A percentile compares a stretch with the other conserved stretches of the same genome.
Evolutionary conservation across 2,797 vertebrate species (phyloP).

Genomic region (Malurus leucopterus): DNA sequence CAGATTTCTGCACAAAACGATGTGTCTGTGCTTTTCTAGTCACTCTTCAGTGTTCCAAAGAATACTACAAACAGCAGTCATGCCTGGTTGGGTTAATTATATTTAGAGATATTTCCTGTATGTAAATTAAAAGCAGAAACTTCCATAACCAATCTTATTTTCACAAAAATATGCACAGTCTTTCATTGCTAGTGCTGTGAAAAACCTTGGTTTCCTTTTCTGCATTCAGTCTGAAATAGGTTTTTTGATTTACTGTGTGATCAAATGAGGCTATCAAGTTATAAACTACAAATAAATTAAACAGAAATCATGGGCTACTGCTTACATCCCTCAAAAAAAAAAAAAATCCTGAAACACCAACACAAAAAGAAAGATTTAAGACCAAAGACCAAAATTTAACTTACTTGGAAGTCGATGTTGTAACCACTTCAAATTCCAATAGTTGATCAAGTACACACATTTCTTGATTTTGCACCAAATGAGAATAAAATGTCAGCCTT

Average conservation of each 20-base stretch:
- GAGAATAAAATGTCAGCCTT: not conserved
- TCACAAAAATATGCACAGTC: not conserved
- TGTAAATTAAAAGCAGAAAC: not conserved
- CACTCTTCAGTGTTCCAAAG: not conserved
- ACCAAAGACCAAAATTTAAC: too few species aligned
- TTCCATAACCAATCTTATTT: not conserved
- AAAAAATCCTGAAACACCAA: not conserved
- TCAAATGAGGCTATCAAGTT: not conserved
- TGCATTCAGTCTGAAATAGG: not conserved
- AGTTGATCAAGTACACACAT: not conserved
- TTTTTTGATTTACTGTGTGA: not conserved
- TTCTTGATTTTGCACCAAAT: not conserved
- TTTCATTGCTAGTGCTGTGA: not conserved
- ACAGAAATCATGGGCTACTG: not conserved
- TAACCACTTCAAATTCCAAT: not conserved
- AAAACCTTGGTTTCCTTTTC: not conserved
- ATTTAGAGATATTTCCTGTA: not conserved
- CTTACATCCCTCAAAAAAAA: not conserved
- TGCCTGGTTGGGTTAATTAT: not conserved
- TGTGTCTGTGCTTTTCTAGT: not conserved
- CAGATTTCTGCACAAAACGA: slow-evolving; percentile 24
- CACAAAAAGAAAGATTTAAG: too few species aligned
- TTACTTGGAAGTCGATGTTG: not conserved
- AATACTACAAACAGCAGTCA: not conserved
- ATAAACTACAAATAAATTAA: not conserved